Evolutionary conservation across 1,140 invertebrate species (phyloP), one percentile per base, ranked within the genome.

Genomic region (Micrasema minimum): DNA sequence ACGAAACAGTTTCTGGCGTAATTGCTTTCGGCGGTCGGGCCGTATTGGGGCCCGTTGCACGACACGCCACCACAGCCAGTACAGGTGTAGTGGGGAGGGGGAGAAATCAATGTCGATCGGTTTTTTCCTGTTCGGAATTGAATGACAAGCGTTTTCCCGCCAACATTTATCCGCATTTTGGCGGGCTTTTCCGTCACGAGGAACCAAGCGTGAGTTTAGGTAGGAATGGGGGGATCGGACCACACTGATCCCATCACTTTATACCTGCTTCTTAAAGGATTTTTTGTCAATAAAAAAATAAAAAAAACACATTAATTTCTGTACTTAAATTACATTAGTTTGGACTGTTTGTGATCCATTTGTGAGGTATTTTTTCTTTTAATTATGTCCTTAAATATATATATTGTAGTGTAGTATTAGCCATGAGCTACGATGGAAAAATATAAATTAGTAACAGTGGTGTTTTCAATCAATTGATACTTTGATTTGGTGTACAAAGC

Each of bases 1-100:
- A 71, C 61, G 37, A 65, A 71, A 59, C 51, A 59, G 69, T 66
- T 71, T 51, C 61, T 51, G 20, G 37, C 46, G 64, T 71, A 71
- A 71, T 71, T 71, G 69, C 69, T 66, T 71, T 71, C 26, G 26
- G 69, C 61, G 69, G 69, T 71, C 51, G 38, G 48, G n/a, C 50
- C 9, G 31, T n/a, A 66, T 53, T 7, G 26, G 68, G 45, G 26
- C 3, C 7, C 26, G 26, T 2, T 31, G 26, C 26, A 31, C 26
- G 26, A 31, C 26, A 31, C 26, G 26, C 26, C 26, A 31, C 26
- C 26, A 7, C 26, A 4, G 26, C 26, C 43, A 65, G 48, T 45
- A 9, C 38, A 48, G 14, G 26, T 14, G 20, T 9, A 16, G 35
- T 0, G 20, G 35, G 35, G 18, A 22, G 62, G 38, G 31, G 50